A percentile compares a stretch with the other conserved stretches of the same genome.
phyloP scores from a whole-genome alignment of 1,140 invertebrate genomes.

The Thrips palmi region DNA sequence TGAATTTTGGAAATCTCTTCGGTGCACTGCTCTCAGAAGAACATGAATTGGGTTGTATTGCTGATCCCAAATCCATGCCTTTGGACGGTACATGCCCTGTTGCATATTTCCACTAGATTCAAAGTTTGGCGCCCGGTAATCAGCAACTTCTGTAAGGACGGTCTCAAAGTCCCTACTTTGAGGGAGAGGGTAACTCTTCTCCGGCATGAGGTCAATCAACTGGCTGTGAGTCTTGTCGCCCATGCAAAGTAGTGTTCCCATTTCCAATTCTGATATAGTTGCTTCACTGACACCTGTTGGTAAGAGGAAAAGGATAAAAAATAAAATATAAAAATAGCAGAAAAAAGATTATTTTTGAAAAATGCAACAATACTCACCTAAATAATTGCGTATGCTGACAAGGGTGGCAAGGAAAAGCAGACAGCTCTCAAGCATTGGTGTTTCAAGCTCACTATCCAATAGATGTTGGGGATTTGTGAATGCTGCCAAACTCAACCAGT shows the following conservation, averaged over 20 bases:
- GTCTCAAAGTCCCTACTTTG: constrained; percentile 80
- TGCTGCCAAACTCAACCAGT: constrained; percentile 53
- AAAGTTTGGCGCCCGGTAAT: constrained; percentile 58
- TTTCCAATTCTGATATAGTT: constrained; percentile 68
- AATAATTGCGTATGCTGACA: constrained; percentile 75
- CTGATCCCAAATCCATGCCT: constrained; percentile 71
- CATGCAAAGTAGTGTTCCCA: constrained; percentile 81
- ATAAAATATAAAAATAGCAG: constrained; percentile 5
- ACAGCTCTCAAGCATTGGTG: constrained; percentile 80
- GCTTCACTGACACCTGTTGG: constrained; percentile 42
- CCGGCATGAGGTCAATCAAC: constrained; percentile 85
- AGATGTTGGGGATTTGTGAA: constrained; percentile 30
- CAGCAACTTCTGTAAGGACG: constrained; percentile 56
- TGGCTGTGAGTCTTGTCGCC: constrained; percentile 90
- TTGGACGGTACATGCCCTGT: constrained; percentile 86
- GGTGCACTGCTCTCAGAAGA: constrained; percentile 71
- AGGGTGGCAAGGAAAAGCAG: constrained; percentile 79
- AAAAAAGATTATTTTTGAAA: constrained; percentile 4
- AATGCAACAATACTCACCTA: constrained; percentile 35
- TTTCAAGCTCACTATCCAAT: constrained; percentile 58
- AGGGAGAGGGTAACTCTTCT: constrained; percentile 76
- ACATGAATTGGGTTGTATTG: constrained; percentile 91
- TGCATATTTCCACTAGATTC: constrained; percentile 69
- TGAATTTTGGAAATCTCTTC: constrained; percentile 82
- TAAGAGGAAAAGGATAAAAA: constrained; percentile 8